Percentiles rank a stretch among this genome's conserved stretches.
phyloP scores from a whole-genome alignment of 2,113 vertebrate species.

The Rhinoptilus africanus region DNA sequence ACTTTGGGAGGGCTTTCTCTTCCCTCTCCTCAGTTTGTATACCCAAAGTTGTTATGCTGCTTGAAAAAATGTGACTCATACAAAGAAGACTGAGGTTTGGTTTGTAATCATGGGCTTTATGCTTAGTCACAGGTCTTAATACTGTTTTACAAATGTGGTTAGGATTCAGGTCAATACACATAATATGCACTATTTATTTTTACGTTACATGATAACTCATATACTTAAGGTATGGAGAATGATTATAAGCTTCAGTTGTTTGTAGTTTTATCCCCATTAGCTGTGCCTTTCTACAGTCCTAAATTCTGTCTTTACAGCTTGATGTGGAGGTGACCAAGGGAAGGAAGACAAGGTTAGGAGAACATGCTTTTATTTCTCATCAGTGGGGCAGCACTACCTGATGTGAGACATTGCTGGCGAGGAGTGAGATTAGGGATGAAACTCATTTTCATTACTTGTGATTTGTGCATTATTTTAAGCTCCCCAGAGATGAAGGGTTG shows the following conservation, averaged over 20 bases:
- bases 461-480: slow-evolving; percentile 3
- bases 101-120: not conserved
- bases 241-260: not conserved
- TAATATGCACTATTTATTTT: not conserved
- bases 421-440: not conserved
- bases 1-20: not conserved
- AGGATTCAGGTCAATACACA: not conserved
- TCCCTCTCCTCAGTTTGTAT: not conserved
- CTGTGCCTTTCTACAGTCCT: not conserved
- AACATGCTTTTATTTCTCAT: not conserved
- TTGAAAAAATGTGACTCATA: not conserved
- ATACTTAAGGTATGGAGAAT: not conserved
- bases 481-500: not conserved
- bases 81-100: not conserved
- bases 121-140: not conserved
- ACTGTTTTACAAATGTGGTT: not conserved
- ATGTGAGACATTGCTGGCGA: not conserved
- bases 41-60: not conserved
- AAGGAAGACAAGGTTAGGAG: not conserved
- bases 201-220: not conserved
- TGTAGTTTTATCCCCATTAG: not conserved
- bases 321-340: not conserved
- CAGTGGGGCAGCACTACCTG: not conserved
- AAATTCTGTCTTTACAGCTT: not conserved
- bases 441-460: not conserved